Evolutionary conservation across 2,888 invertebrate species (phyloP), one percentile per base, ranked within the genome.

Genomic region (Iselma pallidipennis): DNA sequence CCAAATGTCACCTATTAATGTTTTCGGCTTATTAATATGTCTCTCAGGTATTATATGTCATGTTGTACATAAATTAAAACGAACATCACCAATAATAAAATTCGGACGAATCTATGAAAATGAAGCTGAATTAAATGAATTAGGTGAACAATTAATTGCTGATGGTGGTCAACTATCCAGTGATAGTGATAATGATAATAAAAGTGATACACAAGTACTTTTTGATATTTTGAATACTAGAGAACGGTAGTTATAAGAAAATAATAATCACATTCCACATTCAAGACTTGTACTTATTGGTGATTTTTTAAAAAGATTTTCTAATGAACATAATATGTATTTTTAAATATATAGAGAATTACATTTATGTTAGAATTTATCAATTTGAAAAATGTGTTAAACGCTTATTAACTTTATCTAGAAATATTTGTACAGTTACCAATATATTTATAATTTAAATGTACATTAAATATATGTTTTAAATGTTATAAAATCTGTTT

Each of bases 11-110:
- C 77, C 85, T 2, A 82, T 96, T 56, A 99, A 98, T 83, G 87
- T 90, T 25, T 81, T 92, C 5, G 99, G 99, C 0, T 83, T 99
- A 63, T 81, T 91, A 7, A 83, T 97, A 57, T 98, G 98, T 77
- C 83, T 99, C 65, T 84, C 90, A 50, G 98, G 98, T 55, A 97
- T 98, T 70, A 85, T 85, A 10, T 85, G 91, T 53, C 98, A 98
- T 80, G 89, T 96, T 29, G 80, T 90, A 57, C 90, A 92, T 78
- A 94, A 94, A 81, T 74, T 84, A 63, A 70, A 66, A 59, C 71
- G 67, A 12, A 69, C 67, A 21, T 66, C 68, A 14, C 26, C 33
- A 33, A 4, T 45, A n/a, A 60, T 55, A 28, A 25, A 58, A n/a
- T 14, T 50, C 45, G 61, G 42, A 23, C 73, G 74, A 6, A 56